Percentiles rank a stretch among this genome's conserved stretches.
These are phyloP conservation scores for Penaeus vannamei DNA, from an alignment of 1,140 invertebrate species.

Conservation along the genomic window DNA sequence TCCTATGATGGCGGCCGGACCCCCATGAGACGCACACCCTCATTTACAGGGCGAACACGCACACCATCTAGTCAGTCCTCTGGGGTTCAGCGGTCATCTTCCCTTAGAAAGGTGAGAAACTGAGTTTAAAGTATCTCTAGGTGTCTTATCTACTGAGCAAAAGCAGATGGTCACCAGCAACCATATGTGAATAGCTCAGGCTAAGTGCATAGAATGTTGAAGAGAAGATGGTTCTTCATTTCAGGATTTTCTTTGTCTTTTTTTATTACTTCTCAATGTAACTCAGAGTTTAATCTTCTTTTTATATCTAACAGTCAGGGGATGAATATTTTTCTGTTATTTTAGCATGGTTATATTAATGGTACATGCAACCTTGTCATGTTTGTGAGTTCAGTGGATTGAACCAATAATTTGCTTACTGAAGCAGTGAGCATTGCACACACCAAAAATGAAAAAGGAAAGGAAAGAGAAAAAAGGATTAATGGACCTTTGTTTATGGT, in stretches of 20 bases:
- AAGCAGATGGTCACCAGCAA: neutral
- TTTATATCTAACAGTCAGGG: neutral
- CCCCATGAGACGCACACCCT: conserved; percentile 66
- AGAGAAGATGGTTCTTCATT: neutral
- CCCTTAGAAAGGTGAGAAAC: conserved; percentile 63
- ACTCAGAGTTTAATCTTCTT: neutral
- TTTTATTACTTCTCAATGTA: neutral
- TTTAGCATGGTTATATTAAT: no score
- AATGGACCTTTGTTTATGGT: no score
- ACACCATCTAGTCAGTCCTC: conserved; percentile 63
- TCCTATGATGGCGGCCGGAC: conserved; percentile 70
- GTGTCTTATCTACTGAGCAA: neutral
- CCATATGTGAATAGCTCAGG: neutral
- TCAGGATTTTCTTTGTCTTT: neutral
- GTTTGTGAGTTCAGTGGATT: no score
- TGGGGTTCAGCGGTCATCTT: conserved; percentile 66
- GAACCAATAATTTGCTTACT: no score
- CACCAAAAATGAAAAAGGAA: no score
- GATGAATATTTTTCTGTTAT: no score
- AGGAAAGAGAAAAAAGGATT: no score
- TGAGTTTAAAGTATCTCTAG: neutral
- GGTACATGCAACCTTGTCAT: no score
- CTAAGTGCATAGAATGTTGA: neutral
- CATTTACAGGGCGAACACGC: conserved; percentile 63
- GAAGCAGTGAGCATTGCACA: no score